Base-by-base conservation (phyloP, 2,113 vertebrate species). In the Neogobius melanostomus region DNA sequence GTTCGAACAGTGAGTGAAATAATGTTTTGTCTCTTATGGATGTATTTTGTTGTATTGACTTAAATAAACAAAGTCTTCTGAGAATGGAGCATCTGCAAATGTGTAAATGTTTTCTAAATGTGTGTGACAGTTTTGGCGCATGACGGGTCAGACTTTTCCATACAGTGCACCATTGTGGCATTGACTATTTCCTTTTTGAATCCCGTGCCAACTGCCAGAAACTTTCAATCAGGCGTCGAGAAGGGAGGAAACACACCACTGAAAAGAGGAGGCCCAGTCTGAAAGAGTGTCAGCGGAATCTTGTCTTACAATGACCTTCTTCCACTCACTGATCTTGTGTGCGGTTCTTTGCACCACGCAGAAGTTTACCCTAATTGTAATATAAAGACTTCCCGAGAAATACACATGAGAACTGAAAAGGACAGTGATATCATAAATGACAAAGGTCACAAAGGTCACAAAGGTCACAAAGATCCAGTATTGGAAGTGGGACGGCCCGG, bases 401-500 rank as follows among this genome's bases (percentile, higher is more conserved):
- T 36, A 56, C 2, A 21, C 16, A 56, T 28, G 36, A 10, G 53
- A 5, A 15, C 56, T 2, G 28, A 7, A 56, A 73, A 71, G 43
- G 68, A 60, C 7, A 45, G n/a, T 15, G 8, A 48, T 52, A 72
- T 46, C 11, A 59, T 8, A 6, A 56, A 21, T 4, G 7, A 57
- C 21, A 16, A 17, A 50, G 8, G 45, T 54, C 63, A 57, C 66
- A 57, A 46, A n/a, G n/a, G n/a, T n/a, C n/a, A 57, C 21, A 16
- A 17, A 50, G 8, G 45, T 54, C 63, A 57, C 66, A 57, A 46
- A n/a, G n/a, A n/a, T n/a, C n/a, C n/a, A 12, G 52, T 17, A 45
- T 69, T 3, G 17, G 6, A 60, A 75, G 52, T 75, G 66, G 73
- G 61, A 15, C 57, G 17, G 69, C 52, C 68, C 76, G 78, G 89